These are phyloP conservation scores for Parochlus steinenii DNA, from an alignment of 2,888 invertebrate species.

Conservation along the genomic window DNA sequence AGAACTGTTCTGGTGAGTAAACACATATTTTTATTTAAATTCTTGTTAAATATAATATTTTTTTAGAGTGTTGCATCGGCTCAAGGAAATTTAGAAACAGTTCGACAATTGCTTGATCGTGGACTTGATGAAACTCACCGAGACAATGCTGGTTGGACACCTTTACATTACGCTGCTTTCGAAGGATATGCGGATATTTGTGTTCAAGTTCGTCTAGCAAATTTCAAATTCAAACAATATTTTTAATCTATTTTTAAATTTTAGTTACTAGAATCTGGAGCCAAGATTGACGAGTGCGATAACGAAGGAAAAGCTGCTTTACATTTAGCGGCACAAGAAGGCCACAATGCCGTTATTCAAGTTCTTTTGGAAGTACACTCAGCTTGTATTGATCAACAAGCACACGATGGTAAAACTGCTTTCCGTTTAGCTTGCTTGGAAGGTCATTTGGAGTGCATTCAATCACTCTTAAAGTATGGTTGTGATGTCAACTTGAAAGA, in stretches of 20 bases:
- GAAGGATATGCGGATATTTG: constrained; percentile 45
- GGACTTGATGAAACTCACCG: constrained; percentile 75
- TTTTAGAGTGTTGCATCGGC: constrained; percentile 10
- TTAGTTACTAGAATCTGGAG: constrained; percentile 80
- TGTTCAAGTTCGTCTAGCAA: constrained; percentile 26
- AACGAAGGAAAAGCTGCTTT: constrained; percentile 81
- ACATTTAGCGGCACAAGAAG: constrained; percentile 80
- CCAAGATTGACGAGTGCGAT: constrained; percentile 74
- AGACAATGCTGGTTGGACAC: constrained; percentile 95
- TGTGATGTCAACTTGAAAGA: constrained; percentile 80
- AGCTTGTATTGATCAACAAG: constrained; percentile 67
- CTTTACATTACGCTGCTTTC: constrained; percentile 88
- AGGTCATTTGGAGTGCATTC: constrained; percentile 51
- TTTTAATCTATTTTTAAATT: too few relatives aligned
- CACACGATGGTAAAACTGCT: constrained; percentile 82
- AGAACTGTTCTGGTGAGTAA: constrained; percentile 76
- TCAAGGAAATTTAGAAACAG: constrained; percentile 64
- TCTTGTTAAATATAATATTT: too few relatives aligned
- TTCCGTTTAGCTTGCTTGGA: constrained; percentile 39
- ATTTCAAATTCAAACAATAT: constrained; percentile 58
- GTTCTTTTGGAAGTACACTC: constrained; percentile 54
- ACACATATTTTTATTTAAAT: too few relatives aligned
- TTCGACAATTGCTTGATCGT: constrained; percentile 71
- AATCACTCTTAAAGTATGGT: constrained; percentile 47
- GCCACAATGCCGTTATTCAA: constrained; percentile 43